phyloP scores from a whole-genome alignment of 2,797 vertebrate species.

The Catharus ustulatus region DNA sequence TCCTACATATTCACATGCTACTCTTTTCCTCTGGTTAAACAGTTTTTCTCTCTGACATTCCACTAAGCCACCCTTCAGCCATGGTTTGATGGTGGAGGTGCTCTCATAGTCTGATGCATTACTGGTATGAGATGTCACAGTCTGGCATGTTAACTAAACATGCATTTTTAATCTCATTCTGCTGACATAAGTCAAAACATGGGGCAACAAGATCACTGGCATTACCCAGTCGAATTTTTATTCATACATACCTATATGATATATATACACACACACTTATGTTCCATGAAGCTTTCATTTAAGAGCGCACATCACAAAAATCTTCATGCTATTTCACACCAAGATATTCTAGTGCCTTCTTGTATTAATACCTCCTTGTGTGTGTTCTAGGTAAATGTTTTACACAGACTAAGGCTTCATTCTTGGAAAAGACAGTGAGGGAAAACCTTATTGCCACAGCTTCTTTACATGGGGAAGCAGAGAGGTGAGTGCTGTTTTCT shows the following conservation, averaged over 20 bases:
- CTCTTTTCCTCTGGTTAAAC: not conserved
- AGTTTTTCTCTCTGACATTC: not conserved
- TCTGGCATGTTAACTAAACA: not conserved
- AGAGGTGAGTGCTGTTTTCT: not conserved
- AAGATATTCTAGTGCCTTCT: not conserved
- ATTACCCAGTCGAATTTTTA: not conserved
- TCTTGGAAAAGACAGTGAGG: not conserved
- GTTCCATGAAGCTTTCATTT: not conserved
- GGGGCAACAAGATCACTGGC: not conserved
- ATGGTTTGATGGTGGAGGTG: not conserved
- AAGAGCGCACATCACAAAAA: not conserved
- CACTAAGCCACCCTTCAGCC: not conserved
- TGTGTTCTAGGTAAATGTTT: not conserved
- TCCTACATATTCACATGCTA: not conserved
- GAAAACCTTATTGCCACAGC: not conserved
- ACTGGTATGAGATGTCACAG: not conserved
- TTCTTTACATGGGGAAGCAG: accelerated
- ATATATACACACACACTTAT: too few species aligned
- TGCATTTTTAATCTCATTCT: not conserved
- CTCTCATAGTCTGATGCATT: not conserved
- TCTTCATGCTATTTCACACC: not conserved
- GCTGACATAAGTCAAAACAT: not conserved
- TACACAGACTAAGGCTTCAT: not conserved
- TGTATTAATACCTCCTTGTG: not conserved
- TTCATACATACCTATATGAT: not conserved